A percentile compares a stretch with the other conserved stretches of the same genome.
These are phyloP conservation scores for Euphonia xanthogaster DNA, from an alignment of 2,797 vertebrate species.

Conservation along the genomic window DNA sequence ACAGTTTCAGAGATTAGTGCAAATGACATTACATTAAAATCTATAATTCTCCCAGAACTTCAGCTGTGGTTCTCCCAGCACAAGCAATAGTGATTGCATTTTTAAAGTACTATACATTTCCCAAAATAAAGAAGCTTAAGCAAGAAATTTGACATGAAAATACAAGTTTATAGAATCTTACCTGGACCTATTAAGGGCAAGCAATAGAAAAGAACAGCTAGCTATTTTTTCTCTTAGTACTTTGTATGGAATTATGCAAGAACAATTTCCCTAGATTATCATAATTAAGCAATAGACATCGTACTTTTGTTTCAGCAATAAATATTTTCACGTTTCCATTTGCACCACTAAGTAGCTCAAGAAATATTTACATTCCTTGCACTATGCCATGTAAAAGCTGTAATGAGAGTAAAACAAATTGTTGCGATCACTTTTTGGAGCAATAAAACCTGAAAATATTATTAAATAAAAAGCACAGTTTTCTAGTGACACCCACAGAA, in stretches of 20 bases:
- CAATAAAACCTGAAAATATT: background rate
- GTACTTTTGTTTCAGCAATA: slow-evolving; percentile 27
- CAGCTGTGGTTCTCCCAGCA: background rate
- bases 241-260: background rate
- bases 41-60: background rate
- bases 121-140: background rate
- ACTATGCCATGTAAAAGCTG: background rate
- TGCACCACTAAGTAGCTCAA: background rate
- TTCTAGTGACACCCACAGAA: background rate
- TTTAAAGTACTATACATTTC: background rate
- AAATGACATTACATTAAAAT: background rate
- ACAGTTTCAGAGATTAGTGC: background rate
- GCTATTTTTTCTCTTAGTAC: background rate
- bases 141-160: background rate
- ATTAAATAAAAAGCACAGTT: background rate
- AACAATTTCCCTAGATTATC: slow-evolving; percentile 13
- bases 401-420: background rate
- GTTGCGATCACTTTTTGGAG: background rate
- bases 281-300: slow-evolving; percentile 19
- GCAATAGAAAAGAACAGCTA: background rate
- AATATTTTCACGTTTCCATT: slow-evolving; percentile 35
- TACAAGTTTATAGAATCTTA: background rate
- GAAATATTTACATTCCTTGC: slow-evolving; percentile 2
- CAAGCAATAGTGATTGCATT: background rate
- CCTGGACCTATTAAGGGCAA: background rate